Evolutionary conservation across 2,888 invertebrate species (phyloP).

Genomic region (Oxyteleia sp.): DNA sequence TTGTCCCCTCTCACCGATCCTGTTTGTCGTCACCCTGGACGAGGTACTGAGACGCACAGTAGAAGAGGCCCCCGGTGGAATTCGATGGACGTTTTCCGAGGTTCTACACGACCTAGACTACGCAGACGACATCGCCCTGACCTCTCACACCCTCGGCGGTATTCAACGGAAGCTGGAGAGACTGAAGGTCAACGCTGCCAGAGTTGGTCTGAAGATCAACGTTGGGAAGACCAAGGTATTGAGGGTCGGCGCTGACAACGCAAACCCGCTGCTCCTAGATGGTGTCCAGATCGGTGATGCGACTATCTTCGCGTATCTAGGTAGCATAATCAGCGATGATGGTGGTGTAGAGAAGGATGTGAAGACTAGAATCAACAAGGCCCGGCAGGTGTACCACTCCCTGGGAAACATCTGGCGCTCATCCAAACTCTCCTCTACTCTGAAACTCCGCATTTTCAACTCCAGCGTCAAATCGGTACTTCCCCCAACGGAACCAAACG

Average conservation of each 20-base stretch:
- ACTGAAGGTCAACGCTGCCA: slow-evolving; percentile 11
- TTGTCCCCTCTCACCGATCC: not conserved
- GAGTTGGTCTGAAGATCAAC: not conserved
- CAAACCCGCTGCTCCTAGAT: not conserved
- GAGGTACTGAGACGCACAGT: no score
- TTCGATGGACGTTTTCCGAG: not conserved
- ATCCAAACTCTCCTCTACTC: not conserved
- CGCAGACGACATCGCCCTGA: slow-evolving; percentile 1
- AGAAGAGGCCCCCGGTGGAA: not conserved
- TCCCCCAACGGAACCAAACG: no score
- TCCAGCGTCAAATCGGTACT: slow-evolving; percentile 5
- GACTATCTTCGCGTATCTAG: not conserved
- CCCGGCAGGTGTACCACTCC: not conserved
- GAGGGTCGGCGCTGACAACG: not conserved
- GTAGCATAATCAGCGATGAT: not conserved
- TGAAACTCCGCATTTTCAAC: not conserved
- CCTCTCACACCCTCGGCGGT: not conserved
- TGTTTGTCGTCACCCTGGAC: not conserved
- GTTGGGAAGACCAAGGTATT: not conserved
- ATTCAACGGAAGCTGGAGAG: not conserved
- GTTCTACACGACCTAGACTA: not conserved
- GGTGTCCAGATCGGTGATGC: not conserved
- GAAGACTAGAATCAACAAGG: not conserved
- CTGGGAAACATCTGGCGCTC: slow-evolving; percentile 1
- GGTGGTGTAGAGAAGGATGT: not conserved